Percentiles rank a stretch among this genome's conserved stretches.
phyloP scores from a whole-genome alignment of 2,888 invertebrate species.

The Odontomyia ornata region DNA sequence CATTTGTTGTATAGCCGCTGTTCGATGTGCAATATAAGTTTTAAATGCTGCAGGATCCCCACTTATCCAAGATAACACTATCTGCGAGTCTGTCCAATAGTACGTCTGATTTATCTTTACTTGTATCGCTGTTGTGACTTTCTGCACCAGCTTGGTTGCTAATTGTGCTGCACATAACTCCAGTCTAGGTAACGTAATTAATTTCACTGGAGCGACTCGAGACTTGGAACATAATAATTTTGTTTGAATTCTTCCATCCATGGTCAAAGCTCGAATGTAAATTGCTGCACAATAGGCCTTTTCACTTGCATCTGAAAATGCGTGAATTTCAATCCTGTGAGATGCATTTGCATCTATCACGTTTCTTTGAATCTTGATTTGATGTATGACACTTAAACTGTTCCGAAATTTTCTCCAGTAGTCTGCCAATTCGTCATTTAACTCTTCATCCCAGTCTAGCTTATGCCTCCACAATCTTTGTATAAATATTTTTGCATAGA shows the following conservation, averaged over 20 bases:
- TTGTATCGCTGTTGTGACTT: slow-evolving; percentile 42
- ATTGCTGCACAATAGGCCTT: slow-evolving; percentile 36
- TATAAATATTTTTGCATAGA: too few species aligned
- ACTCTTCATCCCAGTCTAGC: slow-evolving; percentile 48
- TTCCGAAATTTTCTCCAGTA: too few species aligned
- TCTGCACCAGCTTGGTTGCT: slow-evolving; percentile 50
- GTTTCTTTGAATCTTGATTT: too few species aligned
- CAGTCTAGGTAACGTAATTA: slow-evolving; percentile 53
- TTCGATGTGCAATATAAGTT: too few species aligned
- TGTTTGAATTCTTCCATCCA: too few species aligned
- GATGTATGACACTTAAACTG: too few species aligned
- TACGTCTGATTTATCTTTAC: slow-evolving; percentile 39
- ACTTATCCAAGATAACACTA: slow-evolving; percentile 50
- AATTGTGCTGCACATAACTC: slow-evolving; percentile 55
- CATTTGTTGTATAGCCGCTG: too few species aligned
- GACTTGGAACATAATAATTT: slow-evolving; percentile 44
- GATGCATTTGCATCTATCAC: too few species aligned
- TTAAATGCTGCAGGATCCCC: too few species aligned
- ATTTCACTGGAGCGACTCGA: slow-evolving; percentile 45
- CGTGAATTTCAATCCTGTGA: slow-evolving; percentile 45
- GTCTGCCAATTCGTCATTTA: slow-evolving; percentile 19
- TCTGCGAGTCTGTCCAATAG: slow-evolving; percentile 54
- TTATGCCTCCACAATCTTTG: too few species aligned
- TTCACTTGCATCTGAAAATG: slow-evolving; percentile 47
- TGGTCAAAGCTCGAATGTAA: too few species aligned